These are phyloP conservation scores for Diadema setosum DNA, from an alignment of 35 echinoderm and acorn worm genomes.

Conservation along the genomic window DNA sequence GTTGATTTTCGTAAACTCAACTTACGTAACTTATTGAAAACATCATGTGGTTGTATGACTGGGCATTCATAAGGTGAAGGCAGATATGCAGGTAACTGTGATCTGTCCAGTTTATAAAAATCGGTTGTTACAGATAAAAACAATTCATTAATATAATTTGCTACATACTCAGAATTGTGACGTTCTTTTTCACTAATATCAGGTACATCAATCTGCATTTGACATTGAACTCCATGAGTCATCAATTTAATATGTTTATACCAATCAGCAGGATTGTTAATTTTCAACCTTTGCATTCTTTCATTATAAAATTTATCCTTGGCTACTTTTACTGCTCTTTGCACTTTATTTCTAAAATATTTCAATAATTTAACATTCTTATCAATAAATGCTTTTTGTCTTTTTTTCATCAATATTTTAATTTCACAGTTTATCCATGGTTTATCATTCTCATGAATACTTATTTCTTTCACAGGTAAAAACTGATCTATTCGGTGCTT, in stretches of 20 bases:
- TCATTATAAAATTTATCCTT: slow-evolving; percentile 2
- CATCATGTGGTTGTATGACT: not conserved
- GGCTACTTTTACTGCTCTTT: not conserved
- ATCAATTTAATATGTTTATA: not conserved
- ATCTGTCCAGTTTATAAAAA: not conserved
- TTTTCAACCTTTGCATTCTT: not conserved
- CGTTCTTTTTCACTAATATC: not conserved
- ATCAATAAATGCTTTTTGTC: not conserved
- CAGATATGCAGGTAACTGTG: not conserved
- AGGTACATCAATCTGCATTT: not conserved
- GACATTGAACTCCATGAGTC: no score
- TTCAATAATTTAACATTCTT: not conserved
- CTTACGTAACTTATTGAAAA: not conserved
- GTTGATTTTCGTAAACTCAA: not conserved
- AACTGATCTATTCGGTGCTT: not conserved
- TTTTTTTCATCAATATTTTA: not conserved
- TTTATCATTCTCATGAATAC: not conserved
- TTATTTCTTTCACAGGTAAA: not conserved
- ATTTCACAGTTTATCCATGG: not conserved
- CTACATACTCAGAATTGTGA: not conserved
- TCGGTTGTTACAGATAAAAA: not conserved
- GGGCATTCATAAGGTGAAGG: not conserved
- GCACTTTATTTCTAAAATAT: not conserved
- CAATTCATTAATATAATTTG: not conserved
- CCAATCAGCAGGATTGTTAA: slow-evolving; percentile 1